Conservation (phyloP, 2,888 invertebrate species). For the Pimpla rufipes region DNA sequence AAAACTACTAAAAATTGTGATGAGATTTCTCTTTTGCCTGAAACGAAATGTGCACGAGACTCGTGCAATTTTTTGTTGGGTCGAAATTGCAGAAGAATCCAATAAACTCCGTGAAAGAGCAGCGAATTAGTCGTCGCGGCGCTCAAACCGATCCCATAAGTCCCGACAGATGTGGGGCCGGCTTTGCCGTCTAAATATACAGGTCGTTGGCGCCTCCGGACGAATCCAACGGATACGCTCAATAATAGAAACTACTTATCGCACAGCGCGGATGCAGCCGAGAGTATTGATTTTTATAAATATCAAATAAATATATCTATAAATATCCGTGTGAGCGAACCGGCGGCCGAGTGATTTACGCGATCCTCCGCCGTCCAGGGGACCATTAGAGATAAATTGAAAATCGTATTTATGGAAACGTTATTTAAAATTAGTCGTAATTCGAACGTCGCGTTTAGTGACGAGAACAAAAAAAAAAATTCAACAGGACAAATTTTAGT, state of each 20-base stretch:
- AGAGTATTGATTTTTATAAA: conserved; percentile 27
- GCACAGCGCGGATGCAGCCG: background rate
- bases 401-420: background rate
- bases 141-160: background rate
- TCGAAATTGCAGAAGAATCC: background rate
- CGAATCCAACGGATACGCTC: background rate
- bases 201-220: background rate
- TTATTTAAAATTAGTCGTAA: background rate
- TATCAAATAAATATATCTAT: background rate
- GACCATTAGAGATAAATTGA: conserved; percentile 1
- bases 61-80: background rate
- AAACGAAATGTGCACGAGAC: no score
- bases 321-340: conserved; percentile 7
- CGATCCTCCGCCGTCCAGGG: background rate
- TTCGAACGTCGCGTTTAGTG: background rate
- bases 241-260: conserved; percentile 3
- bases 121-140: background rate
- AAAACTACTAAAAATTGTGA: no score
- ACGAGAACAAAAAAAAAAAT: background rate
- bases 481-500: background rate
- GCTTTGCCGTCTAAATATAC: conserved; percentile 12
- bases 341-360: background rate
- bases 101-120: background rate
- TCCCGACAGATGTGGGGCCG: conserved; percentile 9
- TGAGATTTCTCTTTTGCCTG: background rate